Conservation (phyloP, 2,888 invertebrate species). For the Drosophila macrospina region DNA sequence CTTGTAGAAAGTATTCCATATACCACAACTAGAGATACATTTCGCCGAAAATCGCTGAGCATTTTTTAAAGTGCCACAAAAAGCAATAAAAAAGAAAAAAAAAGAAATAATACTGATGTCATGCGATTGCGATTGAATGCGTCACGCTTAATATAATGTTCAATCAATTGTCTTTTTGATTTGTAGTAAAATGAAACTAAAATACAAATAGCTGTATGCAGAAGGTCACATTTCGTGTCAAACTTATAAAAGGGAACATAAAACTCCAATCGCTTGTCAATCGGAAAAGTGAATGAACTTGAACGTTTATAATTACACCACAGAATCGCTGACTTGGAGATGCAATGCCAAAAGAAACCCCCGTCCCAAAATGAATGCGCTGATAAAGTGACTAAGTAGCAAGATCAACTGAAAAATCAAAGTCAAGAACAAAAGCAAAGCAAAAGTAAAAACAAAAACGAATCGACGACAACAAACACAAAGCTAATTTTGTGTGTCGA, state of each 20-base stretch:
- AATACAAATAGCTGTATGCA: neutral
- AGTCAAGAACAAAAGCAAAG: slow-evolving; percentile 65
- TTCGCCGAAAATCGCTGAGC: slow-evolving; percentile 17
- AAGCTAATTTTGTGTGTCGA: slow-evolving; percentile 54
- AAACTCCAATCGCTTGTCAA: neutral
- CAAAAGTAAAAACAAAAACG: neutral
- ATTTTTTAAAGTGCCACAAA: slow-evolving; percentile 15
- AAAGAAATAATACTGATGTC: slow-evolving; percentile 59
- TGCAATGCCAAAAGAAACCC: slow-evolving; percentile 31
- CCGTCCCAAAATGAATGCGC: slow-evolving; percentile 50
- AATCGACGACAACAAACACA: slow-evolving; percentile 40
- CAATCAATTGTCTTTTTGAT: slow-evolving; percentile 19
- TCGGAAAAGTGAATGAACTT: slow-evolving; percentile 77
- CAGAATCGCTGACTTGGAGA: slow-evolving; percentile 6
- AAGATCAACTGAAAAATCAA: slow-evolving; percentile 55
- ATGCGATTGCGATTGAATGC: slow-evolving; percentile 53
- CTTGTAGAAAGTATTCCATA: slow-evolving; percentile 47
- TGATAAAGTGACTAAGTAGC: slow-evolving; percentile 59
- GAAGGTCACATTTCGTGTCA: slow-evolving; percentile 10
- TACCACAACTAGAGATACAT: slow-evolving; percentile 10
- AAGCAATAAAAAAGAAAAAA: slow-evolving; percentile 4
- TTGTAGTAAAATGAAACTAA: neutral
- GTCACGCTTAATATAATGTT: slow-evolving; percentile 30
- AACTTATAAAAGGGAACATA: neutral
- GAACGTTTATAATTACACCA: slow-evolving; percentile 57